These are phyloP conservation scores for Saxidomus purpurata DNA, from an alignment of 1,140 invertebrate species.

Conservation along the genomic window DNA sequence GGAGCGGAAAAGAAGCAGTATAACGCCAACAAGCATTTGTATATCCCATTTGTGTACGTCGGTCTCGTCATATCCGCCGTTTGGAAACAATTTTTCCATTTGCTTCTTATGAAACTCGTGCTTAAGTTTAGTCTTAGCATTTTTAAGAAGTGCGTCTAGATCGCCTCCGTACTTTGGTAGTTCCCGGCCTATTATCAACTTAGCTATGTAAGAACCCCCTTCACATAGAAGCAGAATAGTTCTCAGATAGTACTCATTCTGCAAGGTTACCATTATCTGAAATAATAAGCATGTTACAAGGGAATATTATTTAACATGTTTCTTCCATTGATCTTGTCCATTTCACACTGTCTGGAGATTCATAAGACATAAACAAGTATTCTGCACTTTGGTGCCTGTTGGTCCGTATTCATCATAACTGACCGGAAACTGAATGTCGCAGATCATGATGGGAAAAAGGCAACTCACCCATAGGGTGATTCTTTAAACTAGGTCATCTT, in stretches of 20 bases:
- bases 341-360: too few relatives aligned
- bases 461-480: too few relatives aligned
- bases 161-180: neutral
- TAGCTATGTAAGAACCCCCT: neutral
- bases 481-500: too few relatives aligned
- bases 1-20: neutral
- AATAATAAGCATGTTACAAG: neutral
- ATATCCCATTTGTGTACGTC: neutral
- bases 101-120: neutral
- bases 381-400: too few relatives aligned
- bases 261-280: neutral
- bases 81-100: neutral
- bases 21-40: neutral
- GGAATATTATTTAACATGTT: too few relatives aligned
- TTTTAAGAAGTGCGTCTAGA: neutral
- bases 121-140: neutral
- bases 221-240: neutral
- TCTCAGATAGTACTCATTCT: constrained; percentile 1
- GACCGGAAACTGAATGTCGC: too few relatives aligned
- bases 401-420: too few relatives aligned
- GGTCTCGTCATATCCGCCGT: neutral
- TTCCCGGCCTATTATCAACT: neutral
- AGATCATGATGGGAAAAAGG: too few relatives aligned
- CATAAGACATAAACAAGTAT: too few relatives aligned
- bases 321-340: too few relatives aligned